These are phyloP conservation scores for Ypsolopha sequella DNA, from an alignment of 2,888 invertebrate species.

Conservation along the genomic window DNA sequence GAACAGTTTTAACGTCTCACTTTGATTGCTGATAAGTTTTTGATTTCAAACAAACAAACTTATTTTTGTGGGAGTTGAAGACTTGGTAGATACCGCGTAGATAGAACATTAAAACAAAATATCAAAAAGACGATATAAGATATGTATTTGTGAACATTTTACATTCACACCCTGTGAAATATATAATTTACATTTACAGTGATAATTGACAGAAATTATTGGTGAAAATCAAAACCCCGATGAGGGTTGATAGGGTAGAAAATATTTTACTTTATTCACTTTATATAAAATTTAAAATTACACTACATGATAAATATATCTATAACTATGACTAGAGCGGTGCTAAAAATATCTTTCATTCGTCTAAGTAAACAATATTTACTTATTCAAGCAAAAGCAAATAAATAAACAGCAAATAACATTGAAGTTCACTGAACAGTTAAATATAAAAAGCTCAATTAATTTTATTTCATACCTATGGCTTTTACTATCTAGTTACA, in stretches of 20 bases:
- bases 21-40: no score
- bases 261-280: conserved; percentile 12
- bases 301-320: conserved; percentile 34
- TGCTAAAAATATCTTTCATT: conserved; percentile 24
- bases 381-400: conserved; percentile 6
- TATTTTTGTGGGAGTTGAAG: no score
- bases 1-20: no score
- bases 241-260: conserved; percentile 27
- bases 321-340: conserved; percentile 39
- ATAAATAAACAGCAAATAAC: conserved; percentile 10
- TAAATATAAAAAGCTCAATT: conserved; percentile 18
- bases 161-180: conserved; percentile 61
- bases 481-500: conserved; percentile 35
- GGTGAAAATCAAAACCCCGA: conserved; percentile 45
- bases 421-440: conserved; percentile 12
- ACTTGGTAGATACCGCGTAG: no score
- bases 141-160: conserved; percentile 28
- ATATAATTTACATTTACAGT: conserved; percentile 10
- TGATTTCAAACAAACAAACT: no score
- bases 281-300: conserved; percentile 17
- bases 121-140: conserved; percentile 15
- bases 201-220: conserved; percentile 64
- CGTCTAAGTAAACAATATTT: neutral
- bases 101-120: no score
- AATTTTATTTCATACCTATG: conserved; percentile 18